These are phyloP conservation scores for Lottia gigantea DNA, from an alignment of 2,888 invertebrate genomes.

Conservation along the genomic window DNA sequence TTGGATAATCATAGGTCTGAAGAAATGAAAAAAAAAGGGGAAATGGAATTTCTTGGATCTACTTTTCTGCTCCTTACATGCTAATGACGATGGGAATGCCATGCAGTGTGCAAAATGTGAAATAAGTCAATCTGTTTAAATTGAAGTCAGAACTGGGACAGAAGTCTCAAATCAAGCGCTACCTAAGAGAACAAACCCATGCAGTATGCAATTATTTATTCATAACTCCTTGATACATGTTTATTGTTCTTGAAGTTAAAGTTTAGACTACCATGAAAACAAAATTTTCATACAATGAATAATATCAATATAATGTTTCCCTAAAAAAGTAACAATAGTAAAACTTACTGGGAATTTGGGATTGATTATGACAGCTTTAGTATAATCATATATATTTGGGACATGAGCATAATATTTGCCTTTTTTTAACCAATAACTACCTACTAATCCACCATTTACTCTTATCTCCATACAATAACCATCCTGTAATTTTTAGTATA, in stretches of 20 bases:
- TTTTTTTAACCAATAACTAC: slow-evolving; percentile 47
- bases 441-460: slow-evolving; percentile 41
- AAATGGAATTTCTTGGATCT: background rate
- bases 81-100: background rate
- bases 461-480: slow-evolving; percentile 39
- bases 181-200: too few relatives aligned
- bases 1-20: slow-evolving; percentile 48
- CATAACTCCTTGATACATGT: too few relatives aligned
- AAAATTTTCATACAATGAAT: too few relatives aligned
- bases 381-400: slow-evolving; percentile 12
- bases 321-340: too few relatives aligned
- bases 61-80: background rate
- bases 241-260: too few relatives aligned
- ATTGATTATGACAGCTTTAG: slow-evolving; percentile 34
- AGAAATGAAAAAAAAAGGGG: slow-evolving; percentile 16
- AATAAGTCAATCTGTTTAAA: too few relatives aligned
- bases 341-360: slow-evolving; percentile 54
- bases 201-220: too few relatives aligned
- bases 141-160: too few relatives aligned
- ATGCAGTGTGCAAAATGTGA: too few relatives aligned
- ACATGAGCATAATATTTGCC: slow-evolving; percentile 40
- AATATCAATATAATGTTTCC: too few relatives aligned
- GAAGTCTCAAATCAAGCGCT: too few relatives aligned
- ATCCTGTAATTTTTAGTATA: slow-evolving; percentile 19
- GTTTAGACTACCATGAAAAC: too few relatives aligned